phyloP scores from a whole-genome alignment of 2,797 vertebrate species.

The Argya squamiceps region DNA sequence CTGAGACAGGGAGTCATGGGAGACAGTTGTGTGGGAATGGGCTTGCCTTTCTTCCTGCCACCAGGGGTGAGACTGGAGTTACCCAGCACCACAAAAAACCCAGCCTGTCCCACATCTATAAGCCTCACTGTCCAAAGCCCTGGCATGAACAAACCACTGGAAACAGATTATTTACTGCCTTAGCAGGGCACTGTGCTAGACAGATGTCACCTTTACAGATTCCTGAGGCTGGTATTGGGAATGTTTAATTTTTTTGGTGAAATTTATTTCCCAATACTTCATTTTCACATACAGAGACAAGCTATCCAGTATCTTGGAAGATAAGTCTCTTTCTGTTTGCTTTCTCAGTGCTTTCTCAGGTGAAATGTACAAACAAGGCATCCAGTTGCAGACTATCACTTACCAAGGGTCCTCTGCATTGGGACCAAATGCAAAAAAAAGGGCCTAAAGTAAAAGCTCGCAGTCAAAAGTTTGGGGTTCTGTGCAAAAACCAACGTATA shows the following conservation, averaged over 20 bases:
- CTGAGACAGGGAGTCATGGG: background rate
- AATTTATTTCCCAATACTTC: background rate
- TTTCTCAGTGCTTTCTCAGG: background rate
- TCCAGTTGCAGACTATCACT: background rate
- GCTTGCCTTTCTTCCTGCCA: background rate
- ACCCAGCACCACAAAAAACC: background rate
- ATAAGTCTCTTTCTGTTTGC: background rate
- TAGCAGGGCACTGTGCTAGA: background rate
- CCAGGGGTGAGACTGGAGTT: rapidly evolving
- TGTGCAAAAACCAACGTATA: background rate
- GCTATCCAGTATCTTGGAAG: background rate
- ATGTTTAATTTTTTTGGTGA: background rate
- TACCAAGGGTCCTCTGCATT: background rate
- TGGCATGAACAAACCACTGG: background rate
- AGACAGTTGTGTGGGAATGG: background rate
- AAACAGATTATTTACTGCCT: background rate
- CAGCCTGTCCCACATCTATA: background rate
- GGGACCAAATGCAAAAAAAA: background rate
- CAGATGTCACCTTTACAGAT: rapidly evolving
- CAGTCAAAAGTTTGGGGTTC: background rate
- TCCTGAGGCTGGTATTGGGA: background rate
- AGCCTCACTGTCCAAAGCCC: background rate
- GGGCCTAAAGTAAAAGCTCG: background rate
- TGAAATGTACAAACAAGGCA: background rate
- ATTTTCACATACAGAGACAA: background rate